phyloP scores from a whole-genome alignment of 2,113 vertebrate species.

The Saimiri boliviensis region DNA sequence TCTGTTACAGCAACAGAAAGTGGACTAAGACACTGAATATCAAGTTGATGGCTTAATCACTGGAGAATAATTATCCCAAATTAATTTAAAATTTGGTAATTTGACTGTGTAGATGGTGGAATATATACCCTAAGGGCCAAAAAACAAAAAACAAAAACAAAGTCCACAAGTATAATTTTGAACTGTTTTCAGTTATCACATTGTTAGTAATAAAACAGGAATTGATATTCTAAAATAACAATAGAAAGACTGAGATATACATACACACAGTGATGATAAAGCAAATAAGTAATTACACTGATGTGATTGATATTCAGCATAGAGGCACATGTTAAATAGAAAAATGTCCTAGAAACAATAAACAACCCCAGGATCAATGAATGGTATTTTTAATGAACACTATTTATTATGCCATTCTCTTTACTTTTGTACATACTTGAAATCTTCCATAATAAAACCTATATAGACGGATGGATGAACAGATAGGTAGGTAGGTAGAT shows the following conservation, averaged over 20 bases:
- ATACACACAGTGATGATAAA: background rate
- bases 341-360: background rate
- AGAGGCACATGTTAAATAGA: too few relatives aligned
- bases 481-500: background rate
- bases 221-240: background rate
- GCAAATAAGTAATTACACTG: background rate
- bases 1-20: background rate
- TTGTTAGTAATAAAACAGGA: background rate
- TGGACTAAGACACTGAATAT: background rate
- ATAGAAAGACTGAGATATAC: background rate
- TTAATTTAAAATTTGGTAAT: background rate
- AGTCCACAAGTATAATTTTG: background rate
- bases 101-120: background rate
- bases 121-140: background rate
- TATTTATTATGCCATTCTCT: background rate
- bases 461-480: background rate
- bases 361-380: background rate
- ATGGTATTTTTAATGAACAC: background rate
- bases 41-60: background rate
- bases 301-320: background rate
- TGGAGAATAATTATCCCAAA: background rate
- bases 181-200: background rate
- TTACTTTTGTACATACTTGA: background rate
- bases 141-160: background rate
- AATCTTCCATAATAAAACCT: background rate